Percentiles rank a stretch among this genome's conserved stretches.
Evolutionary conservation across 2,797 vertebrate species (phyloP).

Genomic region (Phylloscopus collybita): DNA sequence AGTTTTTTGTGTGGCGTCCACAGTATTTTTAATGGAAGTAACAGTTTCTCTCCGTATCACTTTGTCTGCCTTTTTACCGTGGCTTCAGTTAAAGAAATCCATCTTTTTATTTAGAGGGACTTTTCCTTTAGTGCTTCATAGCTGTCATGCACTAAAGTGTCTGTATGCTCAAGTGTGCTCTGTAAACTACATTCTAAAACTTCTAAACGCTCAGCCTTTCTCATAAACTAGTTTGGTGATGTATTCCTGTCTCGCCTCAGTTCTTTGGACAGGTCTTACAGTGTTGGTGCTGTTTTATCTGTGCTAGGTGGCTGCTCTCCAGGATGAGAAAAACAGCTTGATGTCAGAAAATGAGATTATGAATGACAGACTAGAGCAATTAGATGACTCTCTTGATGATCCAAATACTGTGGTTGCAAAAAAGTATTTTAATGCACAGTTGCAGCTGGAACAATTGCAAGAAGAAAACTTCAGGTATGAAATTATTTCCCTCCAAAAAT

Average conservation of each 20-base stretch:
- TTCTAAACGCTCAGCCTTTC: not conserved
- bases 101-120: not conserved
- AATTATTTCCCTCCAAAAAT: not conserved
- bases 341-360: slow-evolving; percentile 94
- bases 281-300: slow-evolving; percentile 18
- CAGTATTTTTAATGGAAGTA: not conserved
- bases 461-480: slow-evolving; percentile 96
- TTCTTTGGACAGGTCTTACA: not conserved
- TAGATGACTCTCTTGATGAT: slow-evolving; percentile 91
- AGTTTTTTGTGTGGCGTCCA: not conserved
- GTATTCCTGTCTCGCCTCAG: not conserved
- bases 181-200: slow-evolving; percentile 31
- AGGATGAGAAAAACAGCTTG: slow-evolving; percentile 93
- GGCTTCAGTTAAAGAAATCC: not conserved
- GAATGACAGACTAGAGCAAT: slow-evolving; percentile 91
- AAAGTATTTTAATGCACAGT: slow-evolving; percentile 91
- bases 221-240: slow-evolving; percentile 36
- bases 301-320: slow-evolving; percentile 89
- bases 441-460: slow-evolving; percentile 91
- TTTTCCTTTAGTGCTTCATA: slow-evolving; percentile 37
- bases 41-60: not conserved
- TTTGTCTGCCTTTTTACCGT: not conserved
- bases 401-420: slow-evolving; percentile 88
- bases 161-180: slow-evolving; percentile 31
- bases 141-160: slow-evolving; percentile 49